A percentile compares a stretch with the other conserved stretches of the same genome.
phyloP scores from a whole-genome alignment of 2,888 invertebrate species.

The Dryomyza anilis region DNA sequence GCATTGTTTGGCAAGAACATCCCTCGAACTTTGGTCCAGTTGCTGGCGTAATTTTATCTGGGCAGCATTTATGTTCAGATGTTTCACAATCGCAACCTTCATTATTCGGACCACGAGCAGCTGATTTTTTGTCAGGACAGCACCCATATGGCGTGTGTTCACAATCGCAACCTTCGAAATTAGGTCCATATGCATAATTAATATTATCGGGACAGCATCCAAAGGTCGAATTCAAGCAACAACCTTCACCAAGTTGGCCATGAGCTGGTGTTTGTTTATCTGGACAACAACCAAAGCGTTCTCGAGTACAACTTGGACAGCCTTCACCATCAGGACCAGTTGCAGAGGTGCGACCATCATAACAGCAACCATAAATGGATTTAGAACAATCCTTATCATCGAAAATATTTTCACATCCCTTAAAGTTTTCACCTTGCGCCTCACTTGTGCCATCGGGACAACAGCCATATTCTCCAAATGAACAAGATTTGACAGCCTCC shows the following conservation, averaged over 20 bases:
- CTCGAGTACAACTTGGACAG: conserved; percentile 74
- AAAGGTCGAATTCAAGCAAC: conserved; percentile 72
- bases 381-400: conserved; percentile 62
- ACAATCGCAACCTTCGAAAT: conserved; percentile 81
- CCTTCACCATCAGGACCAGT: conserved; percentile 74
- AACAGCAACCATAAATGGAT: conserved; percentile 76
- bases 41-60: conserved; percentile 79
- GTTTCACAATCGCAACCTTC: conserved; percentile 84
- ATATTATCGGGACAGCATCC: conserved; percentile 94
- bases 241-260: conserved; percentile 82
- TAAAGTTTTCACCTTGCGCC: conserved; percentile 66
- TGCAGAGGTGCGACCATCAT: conserved; percentile 70
- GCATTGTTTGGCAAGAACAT: conserved; percentile 82
- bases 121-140: conserved; percentile 81
- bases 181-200: conserved; percentile 78
- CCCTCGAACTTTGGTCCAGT: conserved; percentile 79
- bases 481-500: conserved; percentile 54
- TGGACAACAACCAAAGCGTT: conserved; percentile 84
- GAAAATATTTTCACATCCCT: conserved; percentile 45
- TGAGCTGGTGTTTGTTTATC: conserved; percentile 85
- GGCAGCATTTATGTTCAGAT: conserved; percentile 80
- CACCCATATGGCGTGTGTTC: conserved; percentile 78
- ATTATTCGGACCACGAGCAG: conserved; percentile 78
- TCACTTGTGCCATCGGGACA: conserved; percentile 72
- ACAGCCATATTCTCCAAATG: conserved; percentile 66